Evolutionary conservation across 2,888 invertebrate genomes (phyloP).

Genomic region (Neoitamus cyanurus): DNA sequence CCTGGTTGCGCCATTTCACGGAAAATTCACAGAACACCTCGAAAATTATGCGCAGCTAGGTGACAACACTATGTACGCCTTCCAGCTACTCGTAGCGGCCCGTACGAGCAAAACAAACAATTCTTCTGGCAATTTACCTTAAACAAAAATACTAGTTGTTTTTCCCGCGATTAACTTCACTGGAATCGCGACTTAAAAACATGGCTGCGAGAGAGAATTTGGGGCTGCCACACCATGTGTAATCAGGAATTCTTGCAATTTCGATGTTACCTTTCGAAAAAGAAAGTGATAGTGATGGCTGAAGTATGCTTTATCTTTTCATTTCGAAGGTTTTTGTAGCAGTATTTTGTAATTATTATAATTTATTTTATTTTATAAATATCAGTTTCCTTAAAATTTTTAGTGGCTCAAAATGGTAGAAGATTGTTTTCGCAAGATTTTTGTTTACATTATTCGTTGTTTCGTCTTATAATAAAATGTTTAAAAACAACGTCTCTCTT

Average conservation of each 20-base stretch:
- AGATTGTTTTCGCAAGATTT: too few species aligned
- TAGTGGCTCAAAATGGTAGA: too few species aligned
- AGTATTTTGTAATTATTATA: neutral
- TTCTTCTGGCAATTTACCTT: slow-evolving; percentile 43
- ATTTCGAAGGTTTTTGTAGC: neutral
- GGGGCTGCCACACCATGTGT: slow-evolving; percentile 57
- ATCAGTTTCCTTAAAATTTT: too few species aligned
- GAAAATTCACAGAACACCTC: slow-evolving; percentile 21
- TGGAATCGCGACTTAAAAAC: slow-evolving; percentile 71
- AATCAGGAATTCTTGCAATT: neutral
- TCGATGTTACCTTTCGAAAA: neutral
- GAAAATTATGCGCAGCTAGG: neutral
- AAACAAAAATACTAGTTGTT: slow-evolving; percentile 48
- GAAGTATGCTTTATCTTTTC: neutral
- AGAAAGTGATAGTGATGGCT: neutral
- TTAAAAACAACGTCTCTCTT: too few species aligned
- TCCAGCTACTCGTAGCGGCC: neutral
- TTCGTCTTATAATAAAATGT: too few species aligned
- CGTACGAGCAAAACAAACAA: neutral
- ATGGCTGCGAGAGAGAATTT: slow-evolving; percentile 72
- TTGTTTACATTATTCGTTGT: too few species aligned
- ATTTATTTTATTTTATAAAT: too few species aligned
- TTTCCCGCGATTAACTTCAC: slow-evolving; percentile 69
- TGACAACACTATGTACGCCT: neutral
- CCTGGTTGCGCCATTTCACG: slow-evolving; percentile 51